Evolutionary conservation across 2,797 vertebrate genomes (phyloP).

Genomic region (Pantherophis vulpinus): DNA sequence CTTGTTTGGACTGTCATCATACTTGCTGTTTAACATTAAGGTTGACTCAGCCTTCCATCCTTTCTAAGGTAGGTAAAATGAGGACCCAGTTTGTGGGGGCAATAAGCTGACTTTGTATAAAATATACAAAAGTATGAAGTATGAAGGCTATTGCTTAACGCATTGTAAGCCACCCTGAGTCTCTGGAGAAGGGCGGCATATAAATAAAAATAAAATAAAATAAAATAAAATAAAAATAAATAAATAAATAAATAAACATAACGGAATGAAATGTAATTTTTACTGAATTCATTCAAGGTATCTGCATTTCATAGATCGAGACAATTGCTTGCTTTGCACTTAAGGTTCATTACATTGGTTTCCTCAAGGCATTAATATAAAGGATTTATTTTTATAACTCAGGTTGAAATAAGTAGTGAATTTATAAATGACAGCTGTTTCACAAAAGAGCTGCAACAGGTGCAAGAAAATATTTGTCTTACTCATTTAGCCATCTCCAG

Average conservation of each 20-base stretch:
- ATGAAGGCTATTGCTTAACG: no score
- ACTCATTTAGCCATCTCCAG: conserved; percentile 65
- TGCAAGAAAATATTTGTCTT: conserved; percentile 58
- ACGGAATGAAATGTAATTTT: conserved; percentile 12
- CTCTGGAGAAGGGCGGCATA: no score
- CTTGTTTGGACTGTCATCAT: not conserved
- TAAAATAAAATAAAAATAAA: no score
- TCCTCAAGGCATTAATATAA: conserved; percentile 3
- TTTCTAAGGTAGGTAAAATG: no score
- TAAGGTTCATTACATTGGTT: conserved; percentile 12
- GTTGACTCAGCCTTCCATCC: no score
- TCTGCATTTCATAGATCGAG: conserved; percentile 1
- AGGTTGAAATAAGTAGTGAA: conserved; percentile 49
- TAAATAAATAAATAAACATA: no score
- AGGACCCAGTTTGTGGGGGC: no score
- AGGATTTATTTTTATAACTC: conserved; percentile 29
- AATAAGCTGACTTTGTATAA: no score
- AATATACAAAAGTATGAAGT: no score
- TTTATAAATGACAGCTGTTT: conserved; percentile 40
- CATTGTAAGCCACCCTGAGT: no score
- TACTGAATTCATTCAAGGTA: not conserved
- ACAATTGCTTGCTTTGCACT: conserved; percentile 13
- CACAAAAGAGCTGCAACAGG: conserved; percentile 56
- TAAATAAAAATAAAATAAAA: no score
- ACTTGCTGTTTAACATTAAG: not conserved